phyloP scores from a whole-genome alignment of 2,797 vertebrate species.

The Poeciliopsis presidionis region DNA sequence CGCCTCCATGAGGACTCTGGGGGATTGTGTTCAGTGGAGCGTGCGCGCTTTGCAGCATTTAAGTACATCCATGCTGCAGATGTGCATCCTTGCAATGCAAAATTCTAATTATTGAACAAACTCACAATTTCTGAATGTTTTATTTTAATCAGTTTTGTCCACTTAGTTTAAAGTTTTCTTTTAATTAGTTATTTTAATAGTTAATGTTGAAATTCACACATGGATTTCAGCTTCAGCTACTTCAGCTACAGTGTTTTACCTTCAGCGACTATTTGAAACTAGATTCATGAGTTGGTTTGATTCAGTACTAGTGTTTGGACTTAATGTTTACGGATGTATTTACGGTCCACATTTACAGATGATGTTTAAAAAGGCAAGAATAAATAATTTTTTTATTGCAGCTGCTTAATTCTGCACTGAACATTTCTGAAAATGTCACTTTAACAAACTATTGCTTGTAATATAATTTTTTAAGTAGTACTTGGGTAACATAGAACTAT shows the following conservation, averaged over 20 bases:
- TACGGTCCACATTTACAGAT: background rate
- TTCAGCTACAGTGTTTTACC: background rate
- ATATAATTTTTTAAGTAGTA: background rate
- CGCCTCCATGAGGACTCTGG: constrained; percentile 38
- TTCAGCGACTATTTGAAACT: background rate
- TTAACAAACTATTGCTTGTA: background rate
- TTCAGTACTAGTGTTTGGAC: background rate
- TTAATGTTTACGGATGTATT: background rate
- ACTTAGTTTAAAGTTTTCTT: background rate
- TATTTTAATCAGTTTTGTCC: constrained; percentile 6
- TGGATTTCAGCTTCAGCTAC: too few relatives aligned
- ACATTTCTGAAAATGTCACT: background rate
- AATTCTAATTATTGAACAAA: constrained; percentile 25
- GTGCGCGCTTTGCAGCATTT: constrained; percentile 19
- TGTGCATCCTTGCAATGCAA: constrained; percentile 39
- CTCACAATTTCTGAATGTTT: background rate
- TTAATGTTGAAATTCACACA: background rate
- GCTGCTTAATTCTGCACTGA: background rate
- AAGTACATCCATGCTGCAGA: constrained; percentile 51
- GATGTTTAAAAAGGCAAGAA: background rate
- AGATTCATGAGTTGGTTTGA: background rate
- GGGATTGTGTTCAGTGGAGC: constrained; percentile 48
- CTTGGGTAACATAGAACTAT: background rate
- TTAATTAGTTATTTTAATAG: background rate
- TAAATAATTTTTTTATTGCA: background rate